Evolutionary conservation across 2,113 vertebrate species (phyloP), one percentile per base, ranked within the genome.

Genomic region (Lipophrys pholis): DNA sequence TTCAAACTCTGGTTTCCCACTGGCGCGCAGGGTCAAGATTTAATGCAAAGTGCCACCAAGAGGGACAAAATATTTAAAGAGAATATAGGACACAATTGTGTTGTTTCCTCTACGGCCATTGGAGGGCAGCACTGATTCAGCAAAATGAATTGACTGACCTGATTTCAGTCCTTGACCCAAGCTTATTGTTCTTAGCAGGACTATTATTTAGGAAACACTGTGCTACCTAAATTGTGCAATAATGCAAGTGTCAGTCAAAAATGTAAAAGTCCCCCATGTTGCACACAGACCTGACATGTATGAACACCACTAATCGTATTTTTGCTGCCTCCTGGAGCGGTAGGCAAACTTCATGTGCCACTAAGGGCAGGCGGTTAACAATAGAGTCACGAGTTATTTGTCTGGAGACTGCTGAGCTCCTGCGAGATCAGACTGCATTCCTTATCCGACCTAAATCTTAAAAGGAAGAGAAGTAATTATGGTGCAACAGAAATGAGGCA

Each of bases 361-460:
- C 85, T 69, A 78, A 63, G 78, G 38, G 21, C 59, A 63, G 70
- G 51, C 5, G 30, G 59, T 77, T 82, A 87, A 86, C 88, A 88
- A 84, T 73, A 76, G 78, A 86, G 80, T 92, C 89, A 91, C 84
- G 87, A 81, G 91, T 83, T 88, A 68, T 80, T 76, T 63, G 75
- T 74, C 78, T 62, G 76, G 64, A 71, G 81, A 78, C 73, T 6
- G 69, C 81, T 85, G 69, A 85, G 87, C 73, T 81, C 81, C 67
- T 66, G 53, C 0, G 50, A 88, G 75, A 76, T 89, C 85, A 85
- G 86, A 16, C 83, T 49, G 72, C 85, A 80, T 88, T 93, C 80
- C 72, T 90, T 77, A 81, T 78, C 70, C 46, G 51, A 73, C 74
- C 76, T 84, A 80, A 90, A 85, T 89, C 78, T 84, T 78, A 54